These are phyloP conservation scores for Imbricaverruca yamaguchii DNA, from an alignment of 2,888 invertebrate species.

Conservation along the genomic window DNA sequence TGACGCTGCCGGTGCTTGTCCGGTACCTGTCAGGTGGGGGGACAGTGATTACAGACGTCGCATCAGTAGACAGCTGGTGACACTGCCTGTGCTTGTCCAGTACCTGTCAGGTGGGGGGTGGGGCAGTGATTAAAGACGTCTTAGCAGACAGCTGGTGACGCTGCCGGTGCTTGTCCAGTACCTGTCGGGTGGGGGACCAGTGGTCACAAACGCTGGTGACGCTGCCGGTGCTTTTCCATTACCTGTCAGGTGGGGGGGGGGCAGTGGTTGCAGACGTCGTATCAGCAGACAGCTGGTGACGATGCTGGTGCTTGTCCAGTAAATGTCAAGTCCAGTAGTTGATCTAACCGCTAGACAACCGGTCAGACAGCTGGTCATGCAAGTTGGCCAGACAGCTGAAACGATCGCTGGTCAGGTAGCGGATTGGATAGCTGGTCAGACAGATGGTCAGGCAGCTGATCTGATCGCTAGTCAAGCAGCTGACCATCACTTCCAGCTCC, in stretches of 20 bases:
- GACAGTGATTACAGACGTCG: background rate
- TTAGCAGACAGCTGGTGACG: constrained; percentile 69
- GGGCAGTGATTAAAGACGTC: background rate
- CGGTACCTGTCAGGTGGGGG: constrained; percentile 40
- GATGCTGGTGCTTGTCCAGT: constrained; percentile 59
- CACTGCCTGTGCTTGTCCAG: constrained; percentile 62
- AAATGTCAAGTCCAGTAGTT: constrained; percentile 52
- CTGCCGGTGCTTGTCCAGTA: constrained; percentile 57
- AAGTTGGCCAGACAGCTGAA: too few species aligned
- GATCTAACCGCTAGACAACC: too few species aligned
- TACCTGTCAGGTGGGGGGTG: too few species aligned
- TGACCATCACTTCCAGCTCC: too few species aligned
- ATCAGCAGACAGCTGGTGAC: constrained; percentile 58
- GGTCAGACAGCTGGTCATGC: too few species aligned
- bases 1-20: constrained; percentile 67
- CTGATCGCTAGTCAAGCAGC: too few species aligned
- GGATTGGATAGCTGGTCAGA: too few species aligned
- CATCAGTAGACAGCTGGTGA: constrained; percentile 55
- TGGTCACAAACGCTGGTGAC: constrained; percentile 51
- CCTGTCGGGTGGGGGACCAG: constrained; percentile 35
- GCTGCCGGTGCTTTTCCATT: constrained; percentile 59
- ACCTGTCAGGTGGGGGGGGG: constrained; percentile 42
- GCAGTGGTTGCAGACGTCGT: background rate
- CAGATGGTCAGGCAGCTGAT: too few species aligned
- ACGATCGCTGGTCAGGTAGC: too few species aligned